A percentile compares a stretch with the other conserved stretches of the same genome.
Conservation (phyloP, 2,797 vertebrate species). For the Natrix natrix region DNA sequence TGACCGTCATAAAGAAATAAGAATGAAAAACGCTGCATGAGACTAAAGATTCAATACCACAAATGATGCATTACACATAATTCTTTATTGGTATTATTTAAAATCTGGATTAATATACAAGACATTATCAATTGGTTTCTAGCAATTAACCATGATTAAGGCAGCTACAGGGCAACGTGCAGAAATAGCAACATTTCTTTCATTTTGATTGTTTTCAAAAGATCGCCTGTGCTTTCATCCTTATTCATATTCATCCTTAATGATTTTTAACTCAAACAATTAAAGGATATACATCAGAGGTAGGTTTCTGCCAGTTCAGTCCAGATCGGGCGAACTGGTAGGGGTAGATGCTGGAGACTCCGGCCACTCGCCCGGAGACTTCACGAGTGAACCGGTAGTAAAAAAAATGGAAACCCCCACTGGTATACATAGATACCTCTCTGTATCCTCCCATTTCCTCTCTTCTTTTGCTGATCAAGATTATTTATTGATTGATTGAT, state of each 20-base stretch:
- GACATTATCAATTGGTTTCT: neutral
- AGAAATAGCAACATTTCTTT: neutral
- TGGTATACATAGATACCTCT: neutral
- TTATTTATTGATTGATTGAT: neutral
- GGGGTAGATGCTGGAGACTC: too few relatives aligned
- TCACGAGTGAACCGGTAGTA: too few relatives aligned
- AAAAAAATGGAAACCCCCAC: too few relatives aligned
- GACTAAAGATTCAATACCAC: neutral
- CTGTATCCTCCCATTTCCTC: neutral
- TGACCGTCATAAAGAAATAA: neutral
- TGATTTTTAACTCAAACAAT: neutral
- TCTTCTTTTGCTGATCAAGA: neutral
- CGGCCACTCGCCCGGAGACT: too few relatives aligned
- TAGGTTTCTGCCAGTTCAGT: too few relatives aligned
- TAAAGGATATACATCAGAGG: neutral
- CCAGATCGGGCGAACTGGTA: too few relatives aligned
- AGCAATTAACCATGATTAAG: neutral
- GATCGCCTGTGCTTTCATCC: neutral
- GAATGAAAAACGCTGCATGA: neutral
- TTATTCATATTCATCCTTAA: neutral
- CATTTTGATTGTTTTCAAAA: neutral
- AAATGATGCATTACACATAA: neutral
- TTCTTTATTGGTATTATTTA: slow-evolving; percentile 11
- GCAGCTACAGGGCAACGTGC: neutral
- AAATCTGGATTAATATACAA: neutral